Evolutionary conservation across 2,888 invertebrate species (phyloP).

Genomic region (Geotrupes spiniger): DNA sequence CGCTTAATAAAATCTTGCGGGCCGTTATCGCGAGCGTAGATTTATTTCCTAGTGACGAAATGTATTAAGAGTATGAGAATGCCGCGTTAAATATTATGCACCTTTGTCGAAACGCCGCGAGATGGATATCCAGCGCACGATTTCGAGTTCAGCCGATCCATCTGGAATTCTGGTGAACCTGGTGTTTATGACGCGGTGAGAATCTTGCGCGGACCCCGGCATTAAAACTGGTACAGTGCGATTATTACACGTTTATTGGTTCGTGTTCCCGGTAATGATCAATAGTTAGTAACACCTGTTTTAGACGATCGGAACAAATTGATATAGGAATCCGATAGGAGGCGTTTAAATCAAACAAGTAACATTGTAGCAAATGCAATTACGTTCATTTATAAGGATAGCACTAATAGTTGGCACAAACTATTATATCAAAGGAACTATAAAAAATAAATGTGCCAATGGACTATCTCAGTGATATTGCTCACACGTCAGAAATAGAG

Average conservation of each 20-base stretch:
- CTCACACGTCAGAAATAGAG: no score
- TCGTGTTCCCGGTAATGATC: background rate
- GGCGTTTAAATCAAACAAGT: no score
- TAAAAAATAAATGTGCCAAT: no score
- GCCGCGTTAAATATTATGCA: constrained; percentile 19
- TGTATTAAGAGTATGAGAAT: constrained; percentile 15
- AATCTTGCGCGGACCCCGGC: constrained; percentile 1
- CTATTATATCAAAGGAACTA: no score
- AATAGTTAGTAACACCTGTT: constrained; percentile 4
- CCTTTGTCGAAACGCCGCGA: constrained; percentile 39
- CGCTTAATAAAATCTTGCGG: no score
- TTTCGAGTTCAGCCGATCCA: constrained; percentile 26
- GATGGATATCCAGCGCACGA: constrained; percentile 40
- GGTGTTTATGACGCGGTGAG: constrained; percentile 15
- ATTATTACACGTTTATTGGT: constrained; percentile 11
- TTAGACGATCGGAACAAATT: constrained; percentile 1
- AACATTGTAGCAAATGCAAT: no score
- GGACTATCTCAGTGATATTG: no score
- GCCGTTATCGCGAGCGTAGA: constrained; percentile 3
- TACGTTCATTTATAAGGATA: no score
- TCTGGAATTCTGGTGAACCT: constrained; percentile 17
- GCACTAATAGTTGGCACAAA: no score
- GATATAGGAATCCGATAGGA: no score
- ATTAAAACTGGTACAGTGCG: constrained; percentile 12
- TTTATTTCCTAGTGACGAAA: constrained; percentile 21